Base-by-base conservation (phyloP, 2,888 invertebrate genomes). In the Rotaria macrura region DNA sequence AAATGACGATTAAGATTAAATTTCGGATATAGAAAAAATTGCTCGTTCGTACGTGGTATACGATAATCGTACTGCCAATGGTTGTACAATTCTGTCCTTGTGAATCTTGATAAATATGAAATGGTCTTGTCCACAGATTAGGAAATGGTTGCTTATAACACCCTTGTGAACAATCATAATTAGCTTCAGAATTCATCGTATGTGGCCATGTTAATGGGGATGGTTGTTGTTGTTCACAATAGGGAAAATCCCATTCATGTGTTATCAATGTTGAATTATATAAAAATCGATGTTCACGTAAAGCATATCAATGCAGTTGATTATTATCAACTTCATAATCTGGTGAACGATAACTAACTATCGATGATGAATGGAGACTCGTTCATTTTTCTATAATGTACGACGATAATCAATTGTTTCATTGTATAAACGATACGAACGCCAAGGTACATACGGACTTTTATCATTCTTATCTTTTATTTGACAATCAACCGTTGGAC, bases 121-220 rank as follows among this genome's bases (percentile, higher is more conserved):
- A 43, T 40, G 79, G 79, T 40, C 40, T 79, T 1, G 79, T 79
- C 79, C 79, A 79, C 25, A 79, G 43, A 1, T 43, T 43, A 12
- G 79, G 79, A 79, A 79, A 79, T 79, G 79, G 43, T 79, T 79
- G 79, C 9, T 40, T 79, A 43, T 79, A 79, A 43, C 79, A 79
- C 25, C 79, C 79, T 79, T 79, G 79, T 25, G 79, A 79, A 79
- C 79, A 79, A n/a, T 79, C 79, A 79, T 79, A 79, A n/a, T 23
- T 79, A 25, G 79, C 40, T 79, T 14, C 43, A 43, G 43, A 79
- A 79, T 79, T 43, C 79, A 79, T 79, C 25, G 79, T 79, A 43
- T 79, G 79, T 79, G 79, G 79, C 79, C 79, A 79, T 40, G 79
- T 79, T 25, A 79, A n/a, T 79, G 79, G 43, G 10, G 79, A 25